phyloP scores from a whole-genome alignment of 1,140 invertebrate genomes.

The Eupristina koningsbergeri region DNA sequence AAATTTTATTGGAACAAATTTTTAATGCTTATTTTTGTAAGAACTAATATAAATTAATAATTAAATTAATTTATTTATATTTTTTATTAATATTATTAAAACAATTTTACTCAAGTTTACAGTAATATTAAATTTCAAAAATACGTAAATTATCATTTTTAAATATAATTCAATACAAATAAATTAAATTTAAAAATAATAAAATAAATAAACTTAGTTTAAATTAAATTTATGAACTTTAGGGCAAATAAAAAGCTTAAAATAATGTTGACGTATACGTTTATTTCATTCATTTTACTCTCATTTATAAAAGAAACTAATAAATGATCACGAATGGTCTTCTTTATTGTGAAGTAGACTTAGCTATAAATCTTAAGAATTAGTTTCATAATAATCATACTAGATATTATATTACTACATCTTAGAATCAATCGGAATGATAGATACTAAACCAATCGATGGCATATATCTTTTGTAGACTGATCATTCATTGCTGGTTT shows the following conservation, averaged over 20 bases:
- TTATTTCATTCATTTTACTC: slow-evolving; percentile 61
- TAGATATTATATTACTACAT: slow-evolving; percentile 60
- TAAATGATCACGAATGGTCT: slow-evolving; percentile 74
- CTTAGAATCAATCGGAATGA: slow-evolving; percentile 62
- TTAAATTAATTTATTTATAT: no score
- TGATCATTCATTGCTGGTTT: slow-evolving; percentile 51
- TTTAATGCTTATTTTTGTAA: no score
- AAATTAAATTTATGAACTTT: not conserved
- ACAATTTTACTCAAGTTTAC: no score
- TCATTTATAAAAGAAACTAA: slow-evolving; percentile 65
- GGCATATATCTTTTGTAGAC: slow-evolving; percentile 46
- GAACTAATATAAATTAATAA: no score
- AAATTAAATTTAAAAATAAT: no score
- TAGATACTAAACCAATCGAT: slow-evolving; percentile 54
- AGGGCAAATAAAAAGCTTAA: not conserved
- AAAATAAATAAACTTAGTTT: no score
- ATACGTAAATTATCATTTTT: no score
- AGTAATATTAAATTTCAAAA: no score
- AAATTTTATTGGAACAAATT: no score
- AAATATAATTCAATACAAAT: no score
- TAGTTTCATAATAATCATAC: slow-evolving; percentile 47
- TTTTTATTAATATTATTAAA: no score
- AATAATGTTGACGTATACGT: slow-evolving; percentile 54
- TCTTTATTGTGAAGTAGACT: slow-evolving; percentile 42
- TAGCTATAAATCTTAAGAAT: slow-evolving; percentile 47